Base-by-base conservation (phyloP, 2,113 vertebrate species). In the Anolis carolinensis region DNA sequence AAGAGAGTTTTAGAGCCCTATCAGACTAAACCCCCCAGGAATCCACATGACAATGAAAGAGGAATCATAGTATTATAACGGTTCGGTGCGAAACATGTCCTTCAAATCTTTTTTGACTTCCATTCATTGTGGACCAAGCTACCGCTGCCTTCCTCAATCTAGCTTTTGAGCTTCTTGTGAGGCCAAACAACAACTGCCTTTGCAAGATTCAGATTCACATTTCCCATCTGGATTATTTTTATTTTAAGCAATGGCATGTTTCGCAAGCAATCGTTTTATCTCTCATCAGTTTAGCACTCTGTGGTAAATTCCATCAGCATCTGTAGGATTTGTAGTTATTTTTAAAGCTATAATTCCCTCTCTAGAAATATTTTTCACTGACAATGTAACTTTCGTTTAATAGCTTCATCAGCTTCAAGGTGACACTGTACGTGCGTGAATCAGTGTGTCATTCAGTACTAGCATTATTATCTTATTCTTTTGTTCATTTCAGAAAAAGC, bases 321-420 rank as follows among this genome's bases (percentile, higher is more conserved):
- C 3, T 4, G 39, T 8, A 21, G 39, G 27, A n/a, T 70, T 81
- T 68, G 14, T 63, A 62, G 18, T 62, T 80, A 39, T 63, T 39
- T 70, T 68, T 39, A 55, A 65, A 67, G 62, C 7, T 39, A 27
- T 80, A 10, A 79, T 63, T 79, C 34, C 21, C 62, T 2, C 55
- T 79, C 34, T 50, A 74, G 32, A 81, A 83, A 59, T 72, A 86
- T 81, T 87, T 89, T 55, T 86, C 23, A 59, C 7, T 70, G 18
- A 73, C 30, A 13, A 23, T 73, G 4, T 89, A 78, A 71, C 18
- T 72, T 68, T 63, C 1, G 16, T 67, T 48, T 50, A 20, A 81
- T 23, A n/a, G 30, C 59, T 34, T 84, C 20, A 25, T 68, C 32
- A 25, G 30, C 16, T 65, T 52, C 36, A 44, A 63, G 7, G 34